Evolutionary conservation across 2,888 invertebrate species (phyloP), one percentile per base, ranked within the genome.

Genomic region (Eristalis arbustorum): DNA sequence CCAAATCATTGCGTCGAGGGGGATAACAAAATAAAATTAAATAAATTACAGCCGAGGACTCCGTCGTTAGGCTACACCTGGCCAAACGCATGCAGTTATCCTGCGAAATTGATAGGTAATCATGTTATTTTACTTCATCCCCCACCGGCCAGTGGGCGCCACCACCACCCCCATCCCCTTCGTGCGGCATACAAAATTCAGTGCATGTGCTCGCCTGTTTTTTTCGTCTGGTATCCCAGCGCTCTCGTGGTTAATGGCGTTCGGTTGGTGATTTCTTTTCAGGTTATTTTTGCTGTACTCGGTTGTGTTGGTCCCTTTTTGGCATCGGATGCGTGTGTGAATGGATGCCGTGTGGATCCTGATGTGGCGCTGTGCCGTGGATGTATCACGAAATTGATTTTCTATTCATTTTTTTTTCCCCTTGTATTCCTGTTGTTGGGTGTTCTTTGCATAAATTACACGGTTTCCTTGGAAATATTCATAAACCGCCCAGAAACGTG

Each of bases 401-500:
- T 80, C 62, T 63, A 62, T 25, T 25, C 25, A 25, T 75, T 22
- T 77, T 76, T 67, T 77, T 63, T 62, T 72, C 14, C 42, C 23
- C 18, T 18, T 67, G 40, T 31, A 31, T 31, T 31, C 31, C 31
- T 31, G 31, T 37, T 40, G 61, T 28, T 37, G 61, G 31, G 25
- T 73, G 42, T 68, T 76, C 40, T 40, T 56, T 18, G 68, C 59
- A 85, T 81, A 85, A 81, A 85, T 85, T 76, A 57, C 73, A 85
- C 13, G 80, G 56, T 67, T 72, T 80, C 67, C 68, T 75, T 74
- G 61, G 69, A 79, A 67, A 68, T 76, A 76, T 81, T 77, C 75
- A 81, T 77, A 85, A 81, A 81, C 73, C 81, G 73, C 81, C 49
- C 73, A 72, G 68, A 77, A 77, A 77, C 81, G 81, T 81, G 84